Percentiles rank a stretch among this genome's conserved stretches.
Evolutionary conservation across 2,797 vertebrate species (phyloP).

Genomic region (Danio tinwini): DNA sequence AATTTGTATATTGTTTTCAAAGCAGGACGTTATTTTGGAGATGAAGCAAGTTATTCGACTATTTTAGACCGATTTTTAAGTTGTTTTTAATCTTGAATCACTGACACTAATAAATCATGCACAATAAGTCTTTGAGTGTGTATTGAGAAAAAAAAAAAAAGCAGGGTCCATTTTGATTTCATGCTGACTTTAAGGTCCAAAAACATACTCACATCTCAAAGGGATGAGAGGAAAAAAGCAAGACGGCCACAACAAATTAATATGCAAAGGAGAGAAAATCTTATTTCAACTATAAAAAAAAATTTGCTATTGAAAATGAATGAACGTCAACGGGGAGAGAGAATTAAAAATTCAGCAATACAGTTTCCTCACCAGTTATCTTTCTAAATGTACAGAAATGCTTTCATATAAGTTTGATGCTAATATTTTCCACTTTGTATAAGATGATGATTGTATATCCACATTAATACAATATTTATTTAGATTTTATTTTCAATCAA

Average conservation of each 20-base stretch:
- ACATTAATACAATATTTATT: neutral
- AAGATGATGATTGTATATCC: neutral
- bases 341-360: neutral
- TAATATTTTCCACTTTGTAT: neutral
- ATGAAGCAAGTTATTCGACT: neutral
- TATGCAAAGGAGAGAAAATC: neutral
- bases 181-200: neutral
- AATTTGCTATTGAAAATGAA: neutral
- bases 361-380: neutral
- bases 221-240: neutral
- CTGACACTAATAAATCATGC: neutral
- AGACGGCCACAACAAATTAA: neutral
- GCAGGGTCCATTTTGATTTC: neutral
- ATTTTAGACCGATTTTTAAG: neutral
- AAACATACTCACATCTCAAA: neutral
- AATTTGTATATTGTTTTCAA: no score
- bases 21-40: neutral
- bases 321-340: no score
- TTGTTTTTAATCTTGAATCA: neutral
- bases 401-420: neutral
- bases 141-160: conserved; percentile 1
- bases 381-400: neutral
- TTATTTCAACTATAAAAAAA: neutral
- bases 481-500: neutral
- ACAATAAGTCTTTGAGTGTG: neutral